Percentiles rank a stretch among this genome's conserved stretches.
phyloP scores from a whole-genome alignment of 2,888 invertebrate species.

The Osmoderma eremita region DNA sequence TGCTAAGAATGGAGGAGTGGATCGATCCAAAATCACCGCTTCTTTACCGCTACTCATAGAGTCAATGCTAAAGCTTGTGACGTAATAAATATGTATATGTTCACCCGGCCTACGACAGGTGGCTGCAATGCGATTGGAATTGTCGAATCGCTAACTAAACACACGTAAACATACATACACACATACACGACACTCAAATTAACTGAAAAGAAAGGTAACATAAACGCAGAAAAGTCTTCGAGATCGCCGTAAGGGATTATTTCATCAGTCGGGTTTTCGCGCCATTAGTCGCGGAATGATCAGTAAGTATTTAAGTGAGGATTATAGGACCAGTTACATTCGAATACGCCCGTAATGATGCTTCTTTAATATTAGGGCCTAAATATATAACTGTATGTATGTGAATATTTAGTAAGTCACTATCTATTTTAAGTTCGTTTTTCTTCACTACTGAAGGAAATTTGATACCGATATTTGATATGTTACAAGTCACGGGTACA shows the following conservation, averaged over 20 bases:
- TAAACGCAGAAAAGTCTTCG: constrained; percentile 22
- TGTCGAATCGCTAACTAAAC: constrained; percentile 54
- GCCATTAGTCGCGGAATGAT: constrained; percentile 16
- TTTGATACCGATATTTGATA: constrained; percentile 25
- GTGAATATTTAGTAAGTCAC: constrained; percentile 34
- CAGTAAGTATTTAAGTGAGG: constrained; percentile 33
- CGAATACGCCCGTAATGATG: constrained; percentile 30
- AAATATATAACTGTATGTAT: constrained; percentile 37
- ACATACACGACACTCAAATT: constrained; percentile 38
- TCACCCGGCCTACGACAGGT: constrained; percentile 51
- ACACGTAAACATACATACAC: constrained; percentile 32
- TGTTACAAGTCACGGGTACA: constrained; percentile 2
- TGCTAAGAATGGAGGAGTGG: constrained; percentile 49
- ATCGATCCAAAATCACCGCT: constrained; percentile 52
- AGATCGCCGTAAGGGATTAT: neutral
- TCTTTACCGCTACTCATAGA: constrained; percentile 55
- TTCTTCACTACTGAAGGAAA: constrained; percentile 40
- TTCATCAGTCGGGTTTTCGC: constrained; percentile 4
- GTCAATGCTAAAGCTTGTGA: constrained; percentile 49
- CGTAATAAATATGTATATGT: constrained; percentile 39
- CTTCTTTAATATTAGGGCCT: constrained; percentile 52
- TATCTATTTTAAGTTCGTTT: constrained; percentile 35
- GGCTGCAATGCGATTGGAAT: constrained; percentile 62
- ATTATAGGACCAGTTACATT: constrained; percentile 36
- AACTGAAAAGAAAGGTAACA: constrained; percentile 12